Evolutionary conservation across 1,140 invertebrate species (phyloP).

Genomic region (Heliconius eleuchia): DNA sequence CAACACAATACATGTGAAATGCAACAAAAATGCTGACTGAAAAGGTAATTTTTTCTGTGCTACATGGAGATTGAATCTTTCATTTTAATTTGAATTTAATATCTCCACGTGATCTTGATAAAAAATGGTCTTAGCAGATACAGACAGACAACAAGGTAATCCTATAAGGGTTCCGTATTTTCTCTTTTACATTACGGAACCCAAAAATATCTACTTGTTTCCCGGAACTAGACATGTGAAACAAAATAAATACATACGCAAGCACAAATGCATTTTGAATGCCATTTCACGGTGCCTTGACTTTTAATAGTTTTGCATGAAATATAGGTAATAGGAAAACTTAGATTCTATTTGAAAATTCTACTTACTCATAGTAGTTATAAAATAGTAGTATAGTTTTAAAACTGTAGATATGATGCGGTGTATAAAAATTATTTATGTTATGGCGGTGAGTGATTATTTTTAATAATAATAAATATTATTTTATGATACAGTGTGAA

Average conservation of each 20-base stretch:
- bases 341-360: constrained; percentile 20
- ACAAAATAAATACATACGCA: background rate
- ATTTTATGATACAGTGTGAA: background rate
- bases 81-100: too few species aligned
- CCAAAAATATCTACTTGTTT: background rate
- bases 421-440: constrained; percentile 24
- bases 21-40: too few species aligned
- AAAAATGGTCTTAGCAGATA: too few species aligned
- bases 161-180: background rate
- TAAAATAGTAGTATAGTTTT: background rate
- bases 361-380: background rate
- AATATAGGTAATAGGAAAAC: constrained; percentile 23
- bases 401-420: constrained; percentile 20
- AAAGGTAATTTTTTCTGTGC: too few species aligned
- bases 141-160: too few species aligned
- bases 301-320: constrained; percentile 35
- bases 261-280: constrained; percentile 9
- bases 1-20: too few species aligned
- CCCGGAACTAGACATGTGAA: background rate
- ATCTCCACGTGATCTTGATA: too few species aligned
- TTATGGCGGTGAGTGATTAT: constrained; percentile 36
- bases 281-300: constrained; percentile 38
- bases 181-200: too few species aligned
- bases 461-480: background rate
- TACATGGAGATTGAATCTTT: too few species aligned